Conservation (phyloP, 2,888 invertebrate species). For the Chalcis sispes region DNA sequence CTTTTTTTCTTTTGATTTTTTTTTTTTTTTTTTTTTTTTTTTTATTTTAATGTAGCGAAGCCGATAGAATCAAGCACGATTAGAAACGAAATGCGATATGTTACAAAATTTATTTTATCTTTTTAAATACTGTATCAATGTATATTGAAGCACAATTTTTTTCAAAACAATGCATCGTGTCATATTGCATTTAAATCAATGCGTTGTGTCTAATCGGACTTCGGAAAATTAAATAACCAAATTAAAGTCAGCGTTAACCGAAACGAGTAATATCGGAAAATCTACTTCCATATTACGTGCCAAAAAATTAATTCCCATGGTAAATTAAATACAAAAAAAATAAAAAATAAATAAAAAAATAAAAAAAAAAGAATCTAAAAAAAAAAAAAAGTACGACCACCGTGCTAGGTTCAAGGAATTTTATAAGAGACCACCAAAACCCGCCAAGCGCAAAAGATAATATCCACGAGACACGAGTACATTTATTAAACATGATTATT, state of each 20-base stretch:
- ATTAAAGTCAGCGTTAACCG: too few species aligned
- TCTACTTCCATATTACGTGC: too few species aligned
- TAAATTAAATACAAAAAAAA: slow-evolving; percentile 11
- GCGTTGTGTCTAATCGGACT: too few species aligned
- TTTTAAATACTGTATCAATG: neutral
- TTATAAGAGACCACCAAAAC: slow-evolving; percentile 74
- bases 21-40: too few species aligned
- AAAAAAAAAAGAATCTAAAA: slow-evolving; percentile 51
- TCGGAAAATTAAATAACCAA: too few species aligned
- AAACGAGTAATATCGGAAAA: too few species aligned
- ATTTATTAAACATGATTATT: slow-evolving; percentile 76
- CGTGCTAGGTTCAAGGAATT: slow-evolving; percentile 71
- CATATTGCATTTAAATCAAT: slow-evolving; percentile 19
- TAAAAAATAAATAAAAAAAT: slow-evolving; percentile 47
- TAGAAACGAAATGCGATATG: slow-evolving; percentile 18
- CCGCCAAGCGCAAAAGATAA: slow-evolving; percentile 74
- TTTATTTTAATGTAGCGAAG: slow-evolving; percentile 41
- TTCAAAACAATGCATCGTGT: neutral
- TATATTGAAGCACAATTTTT: neutral
- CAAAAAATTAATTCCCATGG: neutral
- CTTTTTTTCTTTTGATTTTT: too few species aligned
- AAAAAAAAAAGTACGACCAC: slow-evolving; percentile 72
- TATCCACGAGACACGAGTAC: slow-evolving; percentile 75
- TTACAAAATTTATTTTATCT: neutral
- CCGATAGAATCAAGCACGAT: slow-evolving; percentile 41